Evolutionary conservation across 1,140 invertebrate genomes (phyloP), one percentile per base, ranked within the genome.

Genomic region (Wiebesia pumilae): DNA sequence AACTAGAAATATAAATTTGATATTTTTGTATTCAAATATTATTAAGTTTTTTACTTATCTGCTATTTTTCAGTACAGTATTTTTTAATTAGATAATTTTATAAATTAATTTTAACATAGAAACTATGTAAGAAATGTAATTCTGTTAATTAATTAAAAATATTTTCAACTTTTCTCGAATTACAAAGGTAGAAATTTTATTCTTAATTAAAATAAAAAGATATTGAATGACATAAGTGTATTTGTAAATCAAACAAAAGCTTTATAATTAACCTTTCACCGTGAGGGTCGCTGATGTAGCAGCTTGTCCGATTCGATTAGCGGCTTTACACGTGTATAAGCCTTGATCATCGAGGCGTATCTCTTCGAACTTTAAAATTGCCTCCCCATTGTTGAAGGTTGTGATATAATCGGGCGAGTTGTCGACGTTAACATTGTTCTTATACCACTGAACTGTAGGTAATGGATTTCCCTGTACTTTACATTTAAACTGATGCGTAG

Each of bases 361-460:
- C 91, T 95, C 94, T 86, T 95, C 96, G 88, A 95, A 96, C 89
- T 94, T 95, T 88, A 96, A 90, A 40, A 95, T 90, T 65, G 95
- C 95, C 82, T 96, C 95, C 3, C 96, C 96, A 85, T 96, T 96
- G 88, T 96, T 96, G 83, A 95, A 96, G 14, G 95, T 96, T 35
- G 95, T 95, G 58, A 94, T 90, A 91, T 97, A 97, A 90, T 97
- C 96, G 3, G 96, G 95, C 51, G 94, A 96, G 91, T 96, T 96
- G 89, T 97, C 96, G 69, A 98, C 95, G 88, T 97, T 97, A 0
- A 94, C 92, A 54, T 95, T 95, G 90, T 97, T 95, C 91, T 97
- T 97, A 88, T 95, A 96, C 97, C 97, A 98, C 79, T 96, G 95
- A 4, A 98, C 96, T 14, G 95, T 96, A 10, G 97, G 97, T 71